Conservation (phyloP, 2,113 vertebrate genomes). For the Bettongia penicillata region DNA sequence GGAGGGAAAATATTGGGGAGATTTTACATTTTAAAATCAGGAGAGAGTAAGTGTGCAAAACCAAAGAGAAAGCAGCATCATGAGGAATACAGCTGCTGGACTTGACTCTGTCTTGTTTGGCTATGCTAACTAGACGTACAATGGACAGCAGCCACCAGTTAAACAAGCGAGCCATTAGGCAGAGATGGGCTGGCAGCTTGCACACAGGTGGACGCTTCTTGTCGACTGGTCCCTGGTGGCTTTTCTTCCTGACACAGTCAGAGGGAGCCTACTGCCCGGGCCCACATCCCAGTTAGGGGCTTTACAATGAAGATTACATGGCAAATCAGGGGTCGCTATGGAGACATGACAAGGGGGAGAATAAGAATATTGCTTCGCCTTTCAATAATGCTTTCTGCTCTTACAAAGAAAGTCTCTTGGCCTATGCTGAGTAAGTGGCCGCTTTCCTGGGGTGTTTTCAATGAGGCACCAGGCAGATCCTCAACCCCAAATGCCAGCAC, state of each 20-base stretch:
- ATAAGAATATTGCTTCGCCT: background rate
- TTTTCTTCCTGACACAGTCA: background rate
- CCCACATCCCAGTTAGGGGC: background rate
- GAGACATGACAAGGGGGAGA: background rate
- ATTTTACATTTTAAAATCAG: background rate
- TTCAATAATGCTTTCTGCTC: background rate
- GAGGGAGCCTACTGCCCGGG: background rate
- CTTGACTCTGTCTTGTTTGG: background rate
- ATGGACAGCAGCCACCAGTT: background rate
- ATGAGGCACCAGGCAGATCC: background rate
- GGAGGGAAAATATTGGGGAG: background rate
- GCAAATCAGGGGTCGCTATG: background rate
- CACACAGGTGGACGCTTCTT: background rate
- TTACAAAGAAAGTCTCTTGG: background rate
- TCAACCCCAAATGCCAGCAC: background rate
- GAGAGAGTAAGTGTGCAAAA: background rate
- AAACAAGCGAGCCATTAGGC: background rate
- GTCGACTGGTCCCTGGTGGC: too few species aligned
- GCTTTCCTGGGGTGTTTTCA: background rate
- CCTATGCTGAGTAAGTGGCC: background rate
- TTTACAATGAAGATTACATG: background rate
- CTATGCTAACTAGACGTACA: background rate
- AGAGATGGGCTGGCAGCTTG: background rate
- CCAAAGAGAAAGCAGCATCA: background rate
- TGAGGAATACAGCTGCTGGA: background rate